Percentiles rank a stretch among this genome's conserved stretches.
Evolutionary conservation across 2,888 invertebrate species (phyloP).

Genomic region (Hirtodrosophila histrioides): DNA sequence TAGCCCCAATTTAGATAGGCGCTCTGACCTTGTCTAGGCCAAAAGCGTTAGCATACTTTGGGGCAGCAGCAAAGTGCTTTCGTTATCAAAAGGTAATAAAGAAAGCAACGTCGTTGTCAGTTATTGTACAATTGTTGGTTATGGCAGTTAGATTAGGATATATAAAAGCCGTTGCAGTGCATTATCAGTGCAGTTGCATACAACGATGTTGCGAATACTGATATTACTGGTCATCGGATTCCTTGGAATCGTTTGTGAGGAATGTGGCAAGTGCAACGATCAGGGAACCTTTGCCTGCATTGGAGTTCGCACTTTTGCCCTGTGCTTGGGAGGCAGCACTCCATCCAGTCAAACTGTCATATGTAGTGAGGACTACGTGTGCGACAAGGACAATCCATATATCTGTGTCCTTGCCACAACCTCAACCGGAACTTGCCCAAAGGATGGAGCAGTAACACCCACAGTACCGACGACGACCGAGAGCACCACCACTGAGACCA

Average conservation of each 20-base stretch:
- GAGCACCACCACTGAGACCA: no score
- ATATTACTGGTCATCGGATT: not conserved
- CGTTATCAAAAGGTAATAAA: conserved; percentile 12
- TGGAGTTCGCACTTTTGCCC: conserved; percentile 50
- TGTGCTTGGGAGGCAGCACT: conserved; percentile 59
- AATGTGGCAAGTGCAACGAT: conserved; percentile 61
- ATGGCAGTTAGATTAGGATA: conserved; percentile 18
- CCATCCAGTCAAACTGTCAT: conserved; percentile 34
- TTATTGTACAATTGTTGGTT: conserved; percentile 1
- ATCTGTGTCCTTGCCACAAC: conserved; percentile 30
- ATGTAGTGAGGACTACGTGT: conserved; percentile 38
- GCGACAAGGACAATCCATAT: conserved; percentile 13
- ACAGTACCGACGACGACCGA: not conserved
- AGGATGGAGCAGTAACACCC: not conserved
- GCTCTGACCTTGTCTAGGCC: not conserved
- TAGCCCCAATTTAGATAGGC: conserved; percentile 62
- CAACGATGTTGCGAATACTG: conserved; percentile 35
- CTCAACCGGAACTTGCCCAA: conserved; percentile 25
- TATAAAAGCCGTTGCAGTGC: conserved; percentile 4
- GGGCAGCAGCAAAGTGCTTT: conserved; percentile 11
- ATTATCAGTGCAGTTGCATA: not conserved
- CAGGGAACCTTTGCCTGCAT: conserved; percentile 66
- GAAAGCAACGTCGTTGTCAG: not conserved
- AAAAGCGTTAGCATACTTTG: conserved; percentile 14
- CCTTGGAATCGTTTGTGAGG: conserved; percentile 43